Percentiles rank a stretch among this genome's conserved stretches.
phyloP scores from a whole-genome alignment of 35 echinoderm and acorn worm species.

The Heliocidaris erythrogramma region DNA sequence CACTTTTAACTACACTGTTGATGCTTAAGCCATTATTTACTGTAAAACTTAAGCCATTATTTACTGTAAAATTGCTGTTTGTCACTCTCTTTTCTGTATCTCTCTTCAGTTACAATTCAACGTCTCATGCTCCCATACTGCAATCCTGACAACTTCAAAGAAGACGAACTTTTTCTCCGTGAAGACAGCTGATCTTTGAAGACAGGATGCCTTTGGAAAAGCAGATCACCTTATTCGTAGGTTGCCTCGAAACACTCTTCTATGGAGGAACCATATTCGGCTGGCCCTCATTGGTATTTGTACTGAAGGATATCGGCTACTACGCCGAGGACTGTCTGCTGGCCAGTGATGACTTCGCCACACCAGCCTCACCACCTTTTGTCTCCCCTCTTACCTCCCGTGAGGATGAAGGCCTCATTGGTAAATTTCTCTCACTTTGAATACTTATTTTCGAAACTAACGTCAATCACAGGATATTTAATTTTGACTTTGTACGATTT shows the following conservation, averaged over 20 bases:
- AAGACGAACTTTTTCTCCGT: background rate
- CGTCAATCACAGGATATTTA: background rate
- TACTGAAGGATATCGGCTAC: constrained; percentile 20
- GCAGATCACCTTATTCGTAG: background rate
- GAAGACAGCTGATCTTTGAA: background rate
- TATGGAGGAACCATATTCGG: constrained; percentile 5
- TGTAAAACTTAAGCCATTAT: no score
- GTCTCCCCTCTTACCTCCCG: background rate
- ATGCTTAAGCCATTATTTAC: no score
- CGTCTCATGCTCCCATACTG: no score
- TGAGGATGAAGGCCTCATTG: background rate
- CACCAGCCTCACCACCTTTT: background rate
- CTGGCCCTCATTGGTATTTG: constrained; percentile 8
- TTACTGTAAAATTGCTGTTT: no score
- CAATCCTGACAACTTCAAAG: background rate
- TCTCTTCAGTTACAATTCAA: no score
- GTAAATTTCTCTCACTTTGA: background rate
- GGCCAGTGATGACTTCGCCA: background rate
- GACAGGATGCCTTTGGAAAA: background rate
- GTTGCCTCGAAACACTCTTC: constrained; percentile 1
- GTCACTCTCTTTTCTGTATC: no score
- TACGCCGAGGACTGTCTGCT: background rate
- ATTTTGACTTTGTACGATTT: no score
- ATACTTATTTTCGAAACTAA: background rate
- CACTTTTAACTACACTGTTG: no score